Conservation (phyloP, 2,113 vertebrate genomes). For the Potamarius usumacintae region DNA sequence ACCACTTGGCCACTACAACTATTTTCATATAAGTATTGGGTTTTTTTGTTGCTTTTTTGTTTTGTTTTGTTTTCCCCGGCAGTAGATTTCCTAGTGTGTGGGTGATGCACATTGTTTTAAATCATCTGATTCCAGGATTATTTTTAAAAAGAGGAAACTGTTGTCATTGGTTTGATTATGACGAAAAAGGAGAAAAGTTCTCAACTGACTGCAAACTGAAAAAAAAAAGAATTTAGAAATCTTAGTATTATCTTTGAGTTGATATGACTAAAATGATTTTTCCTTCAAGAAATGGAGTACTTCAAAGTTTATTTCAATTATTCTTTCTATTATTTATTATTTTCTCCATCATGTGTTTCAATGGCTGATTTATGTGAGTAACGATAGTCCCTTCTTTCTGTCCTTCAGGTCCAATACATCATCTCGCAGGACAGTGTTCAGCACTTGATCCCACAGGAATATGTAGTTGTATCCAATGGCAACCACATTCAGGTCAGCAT, state of each 20-base stretch:
- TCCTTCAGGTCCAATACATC: slow-evolving; percentile 90
- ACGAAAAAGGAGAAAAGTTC: neutral
- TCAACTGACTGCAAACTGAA: neutral
- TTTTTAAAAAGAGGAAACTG: neutral
- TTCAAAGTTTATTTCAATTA: neutral
- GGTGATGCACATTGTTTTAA: neutral
- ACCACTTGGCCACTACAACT: neutral
- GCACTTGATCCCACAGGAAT: slow-evolving; percentile 93
- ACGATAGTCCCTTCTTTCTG: neutral
- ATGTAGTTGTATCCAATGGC: slow-evolving; percentile 90
- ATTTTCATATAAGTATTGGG: neutral
- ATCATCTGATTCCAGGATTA: neutral
- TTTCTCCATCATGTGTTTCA: too few relatives aligned
- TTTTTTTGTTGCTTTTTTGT: neutral
- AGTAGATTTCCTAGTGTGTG: neutral
- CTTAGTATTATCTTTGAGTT: neutral
- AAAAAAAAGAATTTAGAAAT: neutral
- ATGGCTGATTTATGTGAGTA: neutral
- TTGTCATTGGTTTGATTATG: neutral
- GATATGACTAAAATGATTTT: neutral
- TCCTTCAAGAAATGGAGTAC: neutral
- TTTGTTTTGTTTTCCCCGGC: too few relatives aligned
- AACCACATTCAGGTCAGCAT: slow-evolving; percentile 91
- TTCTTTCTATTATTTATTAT: neutral
- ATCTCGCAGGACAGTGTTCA: slow-evolving; percentile 91